Evolutionary conservation across 2,888 invertebrate species (phyloP).

Genomic region (Lymantria monacha): DNA sequence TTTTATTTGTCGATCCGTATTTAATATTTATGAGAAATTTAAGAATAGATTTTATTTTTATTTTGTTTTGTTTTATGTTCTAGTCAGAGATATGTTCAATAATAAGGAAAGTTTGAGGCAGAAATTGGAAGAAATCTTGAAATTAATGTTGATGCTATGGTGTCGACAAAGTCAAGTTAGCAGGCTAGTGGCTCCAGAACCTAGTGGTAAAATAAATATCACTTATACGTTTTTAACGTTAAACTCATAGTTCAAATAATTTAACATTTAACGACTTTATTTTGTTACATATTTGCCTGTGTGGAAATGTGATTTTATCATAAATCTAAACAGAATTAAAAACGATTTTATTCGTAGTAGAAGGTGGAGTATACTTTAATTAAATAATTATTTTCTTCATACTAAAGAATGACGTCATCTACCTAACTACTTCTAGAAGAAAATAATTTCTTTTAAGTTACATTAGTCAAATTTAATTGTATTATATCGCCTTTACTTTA

Average conservation of each 20-base stretch:
- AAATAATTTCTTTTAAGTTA: too few relatives aligned
- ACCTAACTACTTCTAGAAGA: too few relatives aligned
- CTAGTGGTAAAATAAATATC: slow-evolving; percentile 70
- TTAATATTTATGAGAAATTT: not conserved
- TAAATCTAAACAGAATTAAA: too few relatives aligned
- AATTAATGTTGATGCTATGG: slow-evolving; percentile 92
- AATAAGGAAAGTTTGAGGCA: slow-evolving; percentile 70
- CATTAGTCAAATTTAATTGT: too few relatives aligned
- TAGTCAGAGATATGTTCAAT: slow-evolving; percentile 66
- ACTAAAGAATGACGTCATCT: too few relatives aligned
- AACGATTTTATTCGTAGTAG: too few relatives aligned
- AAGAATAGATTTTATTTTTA: slow-evolving; percentile 8
- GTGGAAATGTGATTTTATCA: too few relatives aligned
- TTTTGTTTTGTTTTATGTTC: slow-evolving; percentile 40
- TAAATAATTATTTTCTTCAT: too few relatives aligned
- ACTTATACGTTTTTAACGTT: not conserved
- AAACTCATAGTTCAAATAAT: not conserved
- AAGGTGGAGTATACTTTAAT: too few relatives aligned
- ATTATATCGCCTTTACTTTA: too few relatives aligned
- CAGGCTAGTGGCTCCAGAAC: slow-evolving; percentile 83
- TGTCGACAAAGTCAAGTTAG: slow-evolving; percentile 89
- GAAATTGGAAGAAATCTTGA: slow-evolving; percentile 89
- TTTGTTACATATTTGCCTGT: too few relatives aligned
- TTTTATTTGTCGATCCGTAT: slow-evolving; percentile 10
- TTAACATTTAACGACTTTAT: not conserved